Percentiles rank a stretch among this genome's conserved stretches.
Conservation (phyloP, 2,113 vertebrate species). For the Marmota flaviventris region DNA sequence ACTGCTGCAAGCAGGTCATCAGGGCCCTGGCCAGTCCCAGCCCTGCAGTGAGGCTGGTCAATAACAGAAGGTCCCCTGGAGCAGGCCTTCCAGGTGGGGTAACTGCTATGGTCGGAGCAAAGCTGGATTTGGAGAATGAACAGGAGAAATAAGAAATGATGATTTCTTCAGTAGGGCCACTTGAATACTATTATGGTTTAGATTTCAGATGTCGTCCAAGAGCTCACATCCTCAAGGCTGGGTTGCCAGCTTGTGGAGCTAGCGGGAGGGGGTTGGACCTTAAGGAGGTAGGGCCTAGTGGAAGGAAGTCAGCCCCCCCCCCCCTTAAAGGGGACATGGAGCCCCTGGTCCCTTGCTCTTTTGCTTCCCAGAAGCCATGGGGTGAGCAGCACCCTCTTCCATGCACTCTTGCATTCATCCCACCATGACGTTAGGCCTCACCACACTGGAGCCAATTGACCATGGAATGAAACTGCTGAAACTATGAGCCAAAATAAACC, state of each 20-base stretch:
- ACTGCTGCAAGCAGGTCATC: not conserved
- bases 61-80: not conserved
- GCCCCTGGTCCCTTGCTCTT: not conserved
- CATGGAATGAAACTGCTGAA: not conserved
- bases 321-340: not conserved
- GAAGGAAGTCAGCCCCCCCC: not conserved
- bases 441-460: not conserved
- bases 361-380: not conserved
- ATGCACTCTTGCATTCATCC: not conserved
- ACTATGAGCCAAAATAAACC: not conserved
- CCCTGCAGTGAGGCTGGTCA: not conserved
- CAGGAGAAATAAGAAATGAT: slow-evolving; percentile 25
- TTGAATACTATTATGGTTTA: not conserved
- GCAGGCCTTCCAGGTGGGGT: not conserved
- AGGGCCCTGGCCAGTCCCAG: not conserved
- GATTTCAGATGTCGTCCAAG: not conserved
- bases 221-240: not conserved
- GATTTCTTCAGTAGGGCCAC: not conserved
- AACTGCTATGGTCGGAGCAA: not conserved
- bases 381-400: not conserved
- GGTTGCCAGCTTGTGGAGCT: no score
- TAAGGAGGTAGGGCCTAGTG: not conserved
- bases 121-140: slow-evolving; percentile 1
- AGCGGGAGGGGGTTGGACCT: no score
- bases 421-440: not conserved